Base-by-base conservation (phyloP, 2,797 vertebrate genomes). In the Lepidocolaptes lacrymiger region DNA sequence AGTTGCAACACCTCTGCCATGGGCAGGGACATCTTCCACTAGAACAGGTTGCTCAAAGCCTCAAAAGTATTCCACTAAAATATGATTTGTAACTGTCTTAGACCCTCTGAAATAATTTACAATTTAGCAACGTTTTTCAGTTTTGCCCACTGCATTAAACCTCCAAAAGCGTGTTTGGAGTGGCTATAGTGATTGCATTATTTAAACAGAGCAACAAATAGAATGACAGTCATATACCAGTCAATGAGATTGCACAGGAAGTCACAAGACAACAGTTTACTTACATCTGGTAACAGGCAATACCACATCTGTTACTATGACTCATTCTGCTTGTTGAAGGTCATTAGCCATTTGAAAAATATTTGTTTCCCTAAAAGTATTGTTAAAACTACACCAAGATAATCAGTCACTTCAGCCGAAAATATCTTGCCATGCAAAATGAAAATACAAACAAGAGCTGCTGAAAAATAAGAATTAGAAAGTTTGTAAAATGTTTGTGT, bases 241-340 rank as follows among this genome's bases (percentile, higher is more conserved):
- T 73, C 63, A 66, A 8, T 83, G 46, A 32, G 8, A 12, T 80
- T 67, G 37, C 61, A 72, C 15, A 51, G 75, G 84, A 85, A 93
- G 81, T 74, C 91, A 94, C 39, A 49, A 80, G 92, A 54, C 30
- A 92, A 26, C 72, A 37, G 52, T 14, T 2, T 36, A 41, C 52
- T 68, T 79, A 75, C 27, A 10, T 80, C 46, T 76, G 49, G 36
- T 64, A 49, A 36, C 49, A 83, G 58, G 34, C 49, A 58, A 72
- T 34, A 17, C n/a, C 82, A 91, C 75, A 75, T 88, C 91, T 4
- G 18, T 66, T 72, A 62, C 36, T 34, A 9, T 92, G 91, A 95
- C 75, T 95, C 93, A 92, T 75, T 85, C 56, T 80, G 68, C 71
- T 96, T 82, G 51, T 41, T 22, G 10, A 61, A 36, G 44, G n/a